Base-by-base conservation (phyloP, 64 coral and sea anemone species). In the Astreopora myriophthalma region DNA sequence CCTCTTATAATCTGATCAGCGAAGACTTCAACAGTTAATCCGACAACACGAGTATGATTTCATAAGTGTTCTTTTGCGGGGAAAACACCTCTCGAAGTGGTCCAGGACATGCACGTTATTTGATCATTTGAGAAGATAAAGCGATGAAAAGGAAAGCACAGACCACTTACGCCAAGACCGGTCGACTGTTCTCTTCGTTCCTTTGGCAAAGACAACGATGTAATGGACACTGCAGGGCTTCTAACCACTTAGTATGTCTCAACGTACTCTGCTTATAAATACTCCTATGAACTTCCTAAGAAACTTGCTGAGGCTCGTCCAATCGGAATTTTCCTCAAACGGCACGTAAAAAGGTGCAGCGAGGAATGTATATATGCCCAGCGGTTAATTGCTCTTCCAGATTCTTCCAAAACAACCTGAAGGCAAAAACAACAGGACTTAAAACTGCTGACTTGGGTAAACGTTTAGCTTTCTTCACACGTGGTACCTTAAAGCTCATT, bases 341-440 rank as follows among this genome's bases (percentile, higher is more conserved):
- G 19, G 26, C 29, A 64, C 57, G 31, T 39, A 57, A 83, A 38
- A 65, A 34, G 51, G 61, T 63, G 34, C 57, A 26, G 23, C 33
- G 17, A 25, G 32, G 70, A 35, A 37, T 55, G 79, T 64, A 46
- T 16, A 55, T 22, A 16, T 26, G 33, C 61, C 30, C 33, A 20
- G 55, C 23, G 8, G 52, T 32, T 83, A 65, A 83, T 62, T 63
- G 79, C 33, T 38, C 61, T 83, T 83, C 55, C 55, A 39, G 79
- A n/a, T 37, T 64, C 33, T 33, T 6, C 79, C 33, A 25, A 16
- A 83, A 37, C 30, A 64, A 78, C 25, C 75, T 78, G 26, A 52
- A 37, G 46, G 9, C 10, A 30, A 78, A 78, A 78, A 37, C 3
- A 65, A 13, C 55, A 38, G 6, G 32, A 35, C 64, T 64, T 13